Base-by-base conservation (phyloP, 2,888 invertebrate genomes). In the Nomada flava region DNA sequence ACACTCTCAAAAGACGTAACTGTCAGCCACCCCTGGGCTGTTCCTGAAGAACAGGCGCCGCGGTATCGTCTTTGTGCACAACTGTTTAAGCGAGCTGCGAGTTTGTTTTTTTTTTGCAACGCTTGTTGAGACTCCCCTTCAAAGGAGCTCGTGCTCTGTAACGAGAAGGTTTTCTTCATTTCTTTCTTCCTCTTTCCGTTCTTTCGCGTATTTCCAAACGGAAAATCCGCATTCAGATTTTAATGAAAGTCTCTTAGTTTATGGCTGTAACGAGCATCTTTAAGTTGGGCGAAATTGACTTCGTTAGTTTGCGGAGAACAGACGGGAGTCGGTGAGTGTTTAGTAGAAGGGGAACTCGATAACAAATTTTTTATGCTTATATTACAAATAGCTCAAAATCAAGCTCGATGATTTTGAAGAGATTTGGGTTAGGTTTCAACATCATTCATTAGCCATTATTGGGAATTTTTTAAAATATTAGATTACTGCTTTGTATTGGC, bases 41-140 rank as follows among this genome's bases (percentile, higher is more conserved):
- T 18, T 57, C 52, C 13, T 13, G n/a, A 70, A 55, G 79, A 86
- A 82, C 67, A 76, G 69, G 72, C 62, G 65, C 60, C 68, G 55
- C 57, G 65, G 60, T 70, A 75, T 73, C 70, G 68, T 68, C 71
- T 84, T 77, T 86, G 68, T 76, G 76, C 83, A 79, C 78, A 77
- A 82, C 82, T 86, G 86, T 87, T 87, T 87, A 82, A 84, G 80
- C 74, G 69, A 55, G 72, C 59, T 72, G 78, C 70, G 77, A 79
- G 79, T 86, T 1, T 23, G 23, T 78, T 70, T 80, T 47, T 47
- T 47, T 47, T 10, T 78, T 62, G 70, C 62, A 77, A 77, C 76
- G 47, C 47, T 47, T 47, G 67, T 64, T 71, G 36, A 63, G 68
- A 59, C 63, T 63, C 76, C 42, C 67, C 74, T 82, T 86, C 87